Evolutionary conservation across 2,113 vertebrate species (phyloP), one percentile per base, ranked within the genome.

Genomic region (Cranoglanis bouderius): DNA sequence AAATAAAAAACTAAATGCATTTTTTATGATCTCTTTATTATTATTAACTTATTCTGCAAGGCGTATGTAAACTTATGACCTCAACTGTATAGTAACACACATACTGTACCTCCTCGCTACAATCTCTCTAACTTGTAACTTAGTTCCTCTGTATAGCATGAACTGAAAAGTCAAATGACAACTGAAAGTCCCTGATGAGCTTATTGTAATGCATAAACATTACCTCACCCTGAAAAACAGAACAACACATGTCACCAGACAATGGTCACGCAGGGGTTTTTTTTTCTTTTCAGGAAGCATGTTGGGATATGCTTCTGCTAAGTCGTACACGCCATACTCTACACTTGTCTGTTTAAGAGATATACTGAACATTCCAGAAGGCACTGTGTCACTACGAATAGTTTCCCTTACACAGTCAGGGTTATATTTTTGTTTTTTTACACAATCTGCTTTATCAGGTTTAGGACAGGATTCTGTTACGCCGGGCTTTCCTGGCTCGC

Each of bases 381-480:
- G 91, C 92, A 89, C 85, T 86, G 92, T 94, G 93, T 95, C 95
- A 96, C 90, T 89, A 90, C 91, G 87, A 94, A 95, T 95, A 96
- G 87, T 96, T 95, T 96, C 95, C 94, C 93, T 94, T 93, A 91
- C 75, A 89, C 91, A 93, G 95, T 95, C 95, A 96, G 90, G 87
- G 92, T 84, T 94, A 92, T 96, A 95, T 96, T 96, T 94, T 91
- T 92, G 92, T 93, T 90, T 92, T 90, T 91, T 35, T 84, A 95
- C 94, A 96, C 95, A 96, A 96, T 95, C 94, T 89, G 90, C 93
- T 92, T 93, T 90, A 92, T 94, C 91, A 90, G 89, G 88, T 94
- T 95, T 89, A 91, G 87, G 74, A 51, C 85, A 90, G 92, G 93
- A 92, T 95, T 94, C 57, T 92, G 93, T 96, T 95, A 93, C 95